A percentile compares a stretch with the other conserved stretches of the same genome.
Conservation (phyloP, 2,888 invertebrate genomes). For the Oligia strigilis region DNA sequence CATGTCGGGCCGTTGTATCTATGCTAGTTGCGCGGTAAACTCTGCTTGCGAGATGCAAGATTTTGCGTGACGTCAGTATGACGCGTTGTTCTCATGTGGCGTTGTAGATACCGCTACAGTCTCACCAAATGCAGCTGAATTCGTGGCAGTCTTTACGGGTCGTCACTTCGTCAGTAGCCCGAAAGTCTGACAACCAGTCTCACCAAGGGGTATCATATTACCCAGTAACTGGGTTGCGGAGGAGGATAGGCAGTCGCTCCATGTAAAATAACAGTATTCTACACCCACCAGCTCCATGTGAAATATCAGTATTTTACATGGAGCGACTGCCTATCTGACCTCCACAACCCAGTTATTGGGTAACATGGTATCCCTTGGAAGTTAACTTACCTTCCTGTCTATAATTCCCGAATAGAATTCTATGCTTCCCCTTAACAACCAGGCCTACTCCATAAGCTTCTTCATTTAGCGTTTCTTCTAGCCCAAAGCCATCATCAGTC, state of each 20-base stretch:
- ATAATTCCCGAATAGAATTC: conserved; percentile 80
- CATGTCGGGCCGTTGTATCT: too few species aligned
- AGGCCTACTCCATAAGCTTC: conserved; percentile 89
- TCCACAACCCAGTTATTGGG: not conserved
- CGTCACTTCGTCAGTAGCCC: too few species aligned
- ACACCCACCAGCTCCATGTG: not conserved
- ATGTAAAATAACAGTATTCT: not conserved
- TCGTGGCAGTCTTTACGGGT: too few species aligned
- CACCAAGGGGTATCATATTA: too few species aligned
- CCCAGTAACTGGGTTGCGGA: too few species aligned
- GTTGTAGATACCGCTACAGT: too few species aligned
- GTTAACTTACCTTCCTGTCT: conserved; percentile 75
- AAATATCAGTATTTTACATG: not conserved
- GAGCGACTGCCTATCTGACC: not conserved
- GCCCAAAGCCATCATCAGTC: conserved; percentile 93
- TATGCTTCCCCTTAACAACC: conserved; percentile 90
- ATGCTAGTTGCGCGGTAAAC: too few species aligned
- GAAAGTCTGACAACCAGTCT: too few species aligned
- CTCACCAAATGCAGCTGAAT: not conserved
- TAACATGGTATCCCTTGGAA: not conserved
- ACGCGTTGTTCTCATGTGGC: too few species aligned
- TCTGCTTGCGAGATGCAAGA: too few species aligned
- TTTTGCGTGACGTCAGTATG: too few species aligned
- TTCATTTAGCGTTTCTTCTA: conserved; percentile 93
- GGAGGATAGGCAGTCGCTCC: too few species aligned